Evolutionary conservation across 1,140 invertebrate species (phyloP), one percentile per base, ranked within the genome.

Genomic region (Radopholus similis): DNA sequence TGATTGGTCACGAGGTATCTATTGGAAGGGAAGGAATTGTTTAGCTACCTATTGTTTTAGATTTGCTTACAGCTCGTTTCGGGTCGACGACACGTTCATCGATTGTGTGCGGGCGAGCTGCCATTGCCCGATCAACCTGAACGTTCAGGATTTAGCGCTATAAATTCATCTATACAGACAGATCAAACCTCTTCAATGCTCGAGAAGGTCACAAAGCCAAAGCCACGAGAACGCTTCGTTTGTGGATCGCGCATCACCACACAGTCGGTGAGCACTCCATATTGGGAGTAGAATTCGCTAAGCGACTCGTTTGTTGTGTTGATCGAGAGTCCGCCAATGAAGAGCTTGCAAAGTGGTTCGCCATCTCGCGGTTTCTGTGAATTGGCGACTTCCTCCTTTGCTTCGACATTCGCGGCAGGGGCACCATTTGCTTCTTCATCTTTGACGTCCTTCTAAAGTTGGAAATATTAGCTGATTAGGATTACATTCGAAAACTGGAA

Each of bases 191-290:
- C 77, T 40, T 40, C 26, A 13, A 72, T 64, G 11, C 23, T 56
- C 0, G 70, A 62, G 54, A 51, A 81, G 35, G 78, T 71, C 28
- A 81, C 73, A 47, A 81, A 81, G 32, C 80, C 78, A 66, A 81
- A 81, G 40, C 78, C 94, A 74, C 93, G 86, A 1, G 93, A 95
- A 62, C 93, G 91, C 49, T 92, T 91, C 38, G 93, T 95, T 74
- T 90, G 89, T 0, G 92, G 90, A 84, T 97, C 95, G 77, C 92
- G 92, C 94, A 98, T 97, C 0, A 98, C 94, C 21, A 97, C 92
- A 34, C 93, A 92, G 85, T 98, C 95, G 0, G 94, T 90, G 71
- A 98, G 91, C 81, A 94, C 92, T 32, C 95, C 95, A 90, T 90
- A 98, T 87, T 95, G 89, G 78, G 90, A 90, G 85, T 96, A 98